Base-by-base conservation (phyloP, 2,888 invertebrate genomes). In the Andrena haemorrhoa region DNA sequence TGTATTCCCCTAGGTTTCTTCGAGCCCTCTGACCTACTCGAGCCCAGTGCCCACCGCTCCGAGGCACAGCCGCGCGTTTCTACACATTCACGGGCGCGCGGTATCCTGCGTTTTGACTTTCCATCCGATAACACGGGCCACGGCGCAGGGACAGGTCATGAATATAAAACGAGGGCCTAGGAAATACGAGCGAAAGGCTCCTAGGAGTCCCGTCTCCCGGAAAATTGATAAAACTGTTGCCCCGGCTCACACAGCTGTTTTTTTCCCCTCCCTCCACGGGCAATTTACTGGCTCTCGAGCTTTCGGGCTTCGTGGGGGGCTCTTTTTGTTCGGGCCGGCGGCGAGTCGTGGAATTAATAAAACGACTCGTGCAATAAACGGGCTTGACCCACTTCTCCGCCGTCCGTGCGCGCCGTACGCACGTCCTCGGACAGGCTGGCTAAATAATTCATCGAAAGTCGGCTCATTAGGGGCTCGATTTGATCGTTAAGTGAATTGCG, bases 141-240 rank as follows among this genome's bases (percentile, higher is more conserved):
- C 23, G 64, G 12, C 26, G 49, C 23, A 60, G 71, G 56, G 41
- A 58, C 63, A 16, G 33, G 33, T 73, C 73, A 75, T 82, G 83
- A 84, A 84, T 84, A 82, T 72, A 75, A 81, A 84, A 82, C 75
- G 82, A 72, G 26, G 20, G 75, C 23, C 53, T 53, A 53, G 66
- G 47, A 81, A 73, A 82, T 71, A 75, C 33, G 60, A 3, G 33
- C 53, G 41, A 31, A 31, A 56, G 49, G 47, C 31, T 60, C 23
- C 53, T 58, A 66, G 70, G 26, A 81, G 70, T 77, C 74, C 63
- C 31, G 33, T 66, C 41, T 10, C 47, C n/a, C 51, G 61, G 65
- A 16, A 81, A 83, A 77, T 68, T 56, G 69, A 82, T 82, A 72
- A 81, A 82, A 76, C 69, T 12, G 64, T 75, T 63, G 56, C 51